Evolutionary conservation across 2,797 vertebrate species (phyloP).

Genomic region (Euthynnus affinis): DNA sequence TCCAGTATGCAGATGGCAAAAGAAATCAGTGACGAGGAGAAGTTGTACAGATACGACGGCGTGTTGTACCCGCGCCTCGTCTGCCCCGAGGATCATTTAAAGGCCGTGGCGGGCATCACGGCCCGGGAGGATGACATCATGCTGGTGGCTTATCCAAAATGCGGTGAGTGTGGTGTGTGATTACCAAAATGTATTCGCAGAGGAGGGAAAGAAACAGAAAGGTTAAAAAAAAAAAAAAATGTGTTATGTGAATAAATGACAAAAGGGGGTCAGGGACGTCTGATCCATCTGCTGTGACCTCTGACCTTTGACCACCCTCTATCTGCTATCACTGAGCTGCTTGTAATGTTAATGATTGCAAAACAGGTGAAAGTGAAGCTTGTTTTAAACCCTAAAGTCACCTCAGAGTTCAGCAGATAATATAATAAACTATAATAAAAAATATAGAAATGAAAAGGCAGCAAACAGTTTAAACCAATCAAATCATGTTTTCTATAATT

Average conservation of each 20-base stretch:
- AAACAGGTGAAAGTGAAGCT: neutral
- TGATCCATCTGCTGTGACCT: conserved; percentile 10
- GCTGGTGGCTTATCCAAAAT: conserved; percentile 88
- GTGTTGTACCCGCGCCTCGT: conserved; percentile 82
- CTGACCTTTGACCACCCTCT: conserved; percentile 21
- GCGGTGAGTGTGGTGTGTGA: conserved; percentile 89
- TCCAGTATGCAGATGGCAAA: conserved; percentile 60
- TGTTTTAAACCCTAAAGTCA: neutral
- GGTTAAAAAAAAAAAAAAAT: too few relatives aligned
- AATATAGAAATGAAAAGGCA: neutral
- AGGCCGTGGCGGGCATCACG: conserved; percentile 76
- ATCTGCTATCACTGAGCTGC: neutral
- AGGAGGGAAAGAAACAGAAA: neutral
- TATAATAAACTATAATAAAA: neutral
- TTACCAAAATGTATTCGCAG: neutral
- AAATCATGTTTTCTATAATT: too few relatives aligned
- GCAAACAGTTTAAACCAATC: neutral
- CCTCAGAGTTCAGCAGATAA: too few relatives aligned
- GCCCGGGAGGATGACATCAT: conserved; percentile 84
- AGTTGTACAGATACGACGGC: conserved; percentile 80
- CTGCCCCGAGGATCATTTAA: conserved; percentile 78
- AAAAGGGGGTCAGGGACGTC: neutral
- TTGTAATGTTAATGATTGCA: conserved; percentile 9
- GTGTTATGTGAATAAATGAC: neutral
- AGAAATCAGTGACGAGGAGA: conserved; percentile 76